These are phyloP conservation scores for Thamnophis elegans DNA, from an alignment of 2,797 vertebrate species.

Conservation along the genomic window DNA sequence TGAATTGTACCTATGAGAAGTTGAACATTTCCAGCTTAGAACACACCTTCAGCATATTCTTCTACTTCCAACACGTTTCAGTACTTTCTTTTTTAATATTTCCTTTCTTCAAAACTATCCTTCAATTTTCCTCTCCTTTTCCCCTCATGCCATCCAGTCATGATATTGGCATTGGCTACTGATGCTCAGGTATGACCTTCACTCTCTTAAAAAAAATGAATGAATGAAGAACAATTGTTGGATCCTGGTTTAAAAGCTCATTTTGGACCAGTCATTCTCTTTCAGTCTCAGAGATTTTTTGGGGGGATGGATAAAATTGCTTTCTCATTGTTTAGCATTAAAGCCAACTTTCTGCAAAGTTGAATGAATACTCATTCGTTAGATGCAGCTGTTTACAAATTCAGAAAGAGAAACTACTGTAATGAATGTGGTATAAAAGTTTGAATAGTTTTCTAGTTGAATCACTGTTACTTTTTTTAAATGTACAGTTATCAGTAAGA, in stretches of 20 bases:
- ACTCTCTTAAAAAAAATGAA: not conserved
- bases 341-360: not conserved
- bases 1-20: not conserved
- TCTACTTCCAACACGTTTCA: not conserved
- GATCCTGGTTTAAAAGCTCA: not conserved
- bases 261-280: not conserved
- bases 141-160: not conserved
- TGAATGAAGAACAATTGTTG: not conserved
- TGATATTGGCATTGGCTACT: not conserved
- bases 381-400: not conserved
- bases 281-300: not conserved
- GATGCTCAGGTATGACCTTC: not conserved
- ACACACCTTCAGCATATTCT: not conserved
- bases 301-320: not conserved
- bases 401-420: not conserved
- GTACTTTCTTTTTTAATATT: not conserved
- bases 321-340: not conserved
- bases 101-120: not conserved
- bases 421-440: not conserved
- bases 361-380: not conserved
- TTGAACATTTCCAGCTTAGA: not conserved
- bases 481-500: not conserved
- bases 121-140: not conserved
- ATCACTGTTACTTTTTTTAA: not conserved
- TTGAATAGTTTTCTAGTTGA: not conserved